Evolutionary conservation across 1,140 invertebrate species (phyloP), one percentile per base, ranked within the genome.

Genomic region (Amyelois transitella): DNA sequence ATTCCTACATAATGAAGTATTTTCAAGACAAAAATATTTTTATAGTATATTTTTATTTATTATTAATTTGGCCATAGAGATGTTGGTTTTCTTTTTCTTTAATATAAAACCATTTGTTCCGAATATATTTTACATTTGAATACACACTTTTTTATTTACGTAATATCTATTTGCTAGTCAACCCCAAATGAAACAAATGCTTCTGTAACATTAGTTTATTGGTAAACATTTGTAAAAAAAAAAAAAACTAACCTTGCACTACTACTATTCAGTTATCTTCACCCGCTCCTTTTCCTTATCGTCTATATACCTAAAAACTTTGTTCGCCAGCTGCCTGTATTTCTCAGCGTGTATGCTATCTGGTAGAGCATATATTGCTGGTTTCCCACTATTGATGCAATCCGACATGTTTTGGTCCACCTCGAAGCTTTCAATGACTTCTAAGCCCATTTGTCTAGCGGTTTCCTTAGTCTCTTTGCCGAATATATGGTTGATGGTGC

Each of bases 351-450:
- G 89, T 57, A 66, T 64, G 69, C 89, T 91, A 18, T 94, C 86
- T 0, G 94, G 92, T 32, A 93, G 75, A 38, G 92, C 90, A 32
- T 97, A 85, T 22, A 96, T 93, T 21, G 96, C 89, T 7, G 96
- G 96, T 58, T 92, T 91, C 10, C 96, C 96, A 51, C 72, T 88
- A 77, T 97, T 96, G 57, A 92, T 92, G 59, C 92, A 91, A 63
- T 93, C 88, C 4, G 92, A 91, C 66, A 97, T 94, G 47, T 89
- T 82, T 6, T 91, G 80, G 60, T 95, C 90, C 1, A 97, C 86
- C 49, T 96, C 95, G 59, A 98, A 91, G 72, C 93, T 92, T 58
- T 91, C 90, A n/a, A 96, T 88, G 19, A 94, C 81, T 49, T 90
- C 76, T 4, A 91, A 75, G 47, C 90, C 86, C 59, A 93, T 78